Conservation (phyloP, 2,888 invertebrate species). For the Hydropsyche betteni region DNA sequence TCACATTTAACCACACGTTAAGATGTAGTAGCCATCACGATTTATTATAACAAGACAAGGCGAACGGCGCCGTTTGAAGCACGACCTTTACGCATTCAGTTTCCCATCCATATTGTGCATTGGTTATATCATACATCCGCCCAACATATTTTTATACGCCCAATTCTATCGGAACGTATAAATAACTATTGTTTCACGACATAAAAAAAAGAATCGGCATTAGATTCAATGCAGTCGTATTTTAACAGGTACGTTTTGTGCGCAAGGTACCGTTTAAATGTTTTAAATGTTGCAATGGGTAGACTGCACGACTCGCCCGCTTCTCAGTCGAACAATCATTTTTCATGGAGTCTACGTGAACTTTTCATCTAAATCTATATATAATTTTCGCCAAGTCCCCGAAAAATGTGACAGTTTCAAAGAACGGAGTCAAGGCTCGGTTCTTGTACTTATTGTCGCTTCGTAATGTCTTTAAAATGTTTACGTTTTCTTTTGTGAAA, state of each 20-base stretch:
- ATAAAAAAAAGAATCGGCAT: too few relatives aligned
- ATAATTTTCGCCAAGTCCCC: constrained; percentile 6
- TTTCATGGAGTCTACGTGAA: not conserved
- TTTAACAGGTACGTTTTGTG: not conserved
- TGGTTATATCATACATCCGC: too few relatives aligned
- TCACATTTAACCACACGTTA: too few relatives aligned
- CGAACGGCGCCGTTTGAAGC: too few relatives aligned
- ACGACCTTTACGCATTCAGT: too few relatives aligned
- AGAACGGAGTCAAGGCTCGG: constrained; percentile 34
- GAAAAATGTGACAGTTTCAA: constrained; percentile 37
- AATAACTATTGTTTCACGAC: too few relatives aligned
- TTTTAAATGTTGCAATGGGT: not conserved
- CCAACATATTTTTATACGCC: too few relatives aligned
- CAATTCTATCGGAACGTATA: too few relatives aligned
- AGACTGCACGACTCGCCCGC: not conserved
- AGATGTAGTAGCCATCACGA: too few relatives aligned
- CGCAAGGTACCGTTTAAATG: not conserved
- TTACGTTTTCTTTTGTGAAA: constrained; percentile 33
- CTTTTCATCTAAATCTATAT: constrained; percentile 15
- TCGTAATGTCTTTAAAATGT: constrained; percentile 32
- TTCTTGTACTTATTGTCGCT: not conserved
- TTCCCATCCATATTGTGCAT: too few relatives aligned
- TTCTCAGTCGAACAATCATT: constrained; percentile 9
- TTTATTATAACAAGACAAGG: too few relatives aligned
- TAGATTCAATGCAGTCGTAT: too few relatives aligned